Conservation (phyloP, 92 coral and sea anemone species). For the Porites cylindrica region DNA sequence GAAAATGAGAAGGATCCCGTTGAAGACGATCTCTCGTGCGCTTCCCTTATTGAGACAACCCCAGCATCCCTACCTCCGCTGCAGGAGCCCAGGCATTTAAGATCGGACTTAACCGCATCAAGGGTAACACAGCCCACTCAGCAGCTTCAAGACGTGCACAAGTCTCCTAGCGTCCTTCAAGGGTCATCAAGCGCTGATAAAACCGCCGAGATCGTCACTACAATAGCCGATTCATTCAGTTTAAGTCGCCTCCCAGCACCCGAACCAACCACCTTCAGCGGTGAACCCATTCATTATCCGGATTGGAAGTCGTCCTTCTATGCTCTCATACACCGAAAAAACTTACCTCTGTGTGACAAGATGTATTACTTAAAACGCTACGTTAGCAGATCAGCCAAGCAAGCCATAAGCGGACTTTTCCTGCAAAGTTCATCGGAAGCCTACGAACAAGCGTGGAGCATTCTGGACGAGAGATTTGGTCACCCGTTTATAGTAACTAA, state of each 20-base stretch:
- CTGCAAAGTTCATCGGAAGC: constrained; percentile 19
- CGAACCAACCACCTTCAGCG: constrained; percentile 39
- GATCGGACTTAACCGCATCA: no score
- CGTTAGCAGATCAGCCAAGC: constrained; percentile 16
- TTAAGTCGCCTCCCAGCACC: no score
- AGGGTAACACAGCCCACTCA: no score
- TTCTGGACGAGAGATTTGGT: constrained; percentile 32
- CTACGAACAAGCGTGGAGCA: constrained; percentile 19
- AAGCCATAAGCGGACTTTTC: constrained; percentile 39
- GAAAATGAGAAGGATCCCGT: no score
- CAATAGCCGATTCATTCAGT: no score
- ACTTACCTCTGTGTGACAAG: constrained; percentile 7
- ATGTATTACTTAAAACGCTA: constrained; percentile 43
- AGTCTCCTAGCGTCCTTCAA: no score
- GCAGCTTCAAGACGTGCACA: no score
- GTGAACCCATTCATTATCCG: constrained; percentile 35
- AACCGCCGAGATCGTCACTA: no score
- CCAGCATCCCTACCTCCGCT: no score
- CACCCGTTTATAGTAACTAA: no score
- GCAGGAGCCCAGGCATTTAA: no score
- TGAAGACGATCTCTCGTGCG: background rate
- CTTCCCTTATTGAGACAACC: background rate
- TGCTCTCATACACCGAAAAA: constrained; percentile 13
- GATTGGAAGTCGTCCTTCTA: constrained; percentile 43
- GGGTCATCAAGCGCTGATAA: no score